phyloP scores from a whole-genome alignment of 2,797 vertebrate genomes.

The Acipenser ruthenus region DNA sequence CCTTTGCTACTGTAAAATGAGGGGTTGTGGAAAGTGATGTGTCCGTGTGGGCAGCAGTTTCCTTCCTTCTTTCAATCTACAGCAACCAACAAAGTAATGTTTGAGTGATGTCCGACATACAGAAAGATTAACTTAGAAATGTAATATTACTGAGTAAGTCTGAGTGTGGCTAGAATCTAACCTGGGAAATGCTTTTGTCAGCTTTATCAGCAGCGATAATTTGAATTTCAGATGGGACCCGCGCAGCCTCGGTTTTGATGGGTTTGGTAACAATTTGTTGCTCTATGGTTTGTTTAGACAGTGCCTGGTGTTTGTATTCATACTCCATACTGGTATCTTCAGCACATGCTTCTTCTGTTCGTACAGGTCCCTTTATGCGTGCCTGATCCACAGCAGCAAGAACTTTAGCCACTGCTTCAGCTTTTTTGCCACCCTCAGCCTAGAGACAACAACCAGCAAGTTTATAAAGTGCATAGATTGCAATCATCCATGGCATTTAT shows the following conservation, averaged over 20 bases:
- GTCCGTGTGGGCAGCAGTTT: slow-evolving; percentile 68
- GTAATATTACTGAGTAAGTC: not conserved
- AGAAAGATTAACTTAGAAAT: slow-evolving; percentile 9
- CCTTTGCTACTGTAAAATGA: slow-evolving; percentile 92
- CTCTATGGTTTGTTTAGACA: slow-evolving; percentile 40
- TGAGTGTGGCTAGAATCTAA: slow-evolving; percentile 37
- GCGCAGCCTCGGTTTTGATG: slow-evolving; percentile 53
- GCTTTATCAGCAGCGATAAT: slow-evolving; percentile 56
- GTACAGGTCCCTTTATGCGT: slow-evolving; percentile 64
- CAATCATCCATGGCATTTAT: slow-evolving; percentile 13
- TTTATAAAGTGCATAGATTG: slow-evolving; percentile 27
- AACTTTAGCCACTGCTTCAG: slow-evolving; percentile 89
- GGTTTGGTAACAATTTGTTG: slow-evolving; percentile 61
- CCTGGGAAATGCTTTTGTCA: slow-evolving; percentile 72
- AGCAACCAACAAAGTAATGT: slow-evolving; percentile 54
- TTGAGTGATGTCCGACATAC: slow-evolving; percentile 25
- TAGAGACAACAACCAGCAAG: slow-evolving; percentile 48
- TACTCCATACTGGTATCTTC: slow-evolving; percentile 63
- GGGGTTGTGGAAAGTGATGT: slow-evolving; percentile 60
- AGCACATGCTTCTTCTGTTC: slow-evolving; percentile 51
- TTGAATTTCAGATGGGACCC: slow-evolving; percentile 55
- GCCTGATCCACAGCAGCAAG: slow-evolving; percentile 85
- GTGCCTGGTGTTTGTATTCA: slow-evolving; percentile 53
- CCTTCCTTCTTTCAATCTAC: slow-evolving; percentile 77
- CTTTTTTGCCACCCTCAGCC: slow-evolving; percentile 68